These are phyloP conservation scores for Lophura swinhoii DNA, from an alignment of 2,797 vertebrate genomes.

Conservation along the genomic window DNA sequence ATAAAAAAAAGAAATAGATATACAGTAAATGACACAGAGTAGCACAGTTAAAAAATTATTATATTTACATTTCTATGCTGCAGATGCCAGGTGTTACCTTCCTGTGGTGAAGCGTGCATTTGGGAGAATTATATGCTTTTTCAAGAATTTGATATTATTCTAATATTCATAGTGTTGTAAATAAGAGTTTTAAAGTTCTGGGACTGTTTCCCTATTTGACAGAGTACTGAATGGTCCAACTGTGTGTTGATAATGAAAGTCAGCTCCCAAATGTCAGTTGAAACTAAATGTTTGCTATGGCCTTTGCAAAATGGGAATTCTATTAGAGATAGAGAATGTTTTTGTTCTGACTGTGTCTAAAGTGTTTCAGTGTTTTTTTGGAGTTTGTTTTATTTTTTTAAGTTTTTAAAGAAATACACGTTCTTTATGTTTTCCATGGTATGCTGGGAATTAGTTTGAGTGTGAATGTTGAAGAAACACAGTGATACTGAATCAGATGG, in stretches of 20 bases:
- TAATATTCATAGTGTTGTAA: slow-evolving; percentile 73
- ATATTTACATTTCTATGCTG: slow-evolving; percentile 76
- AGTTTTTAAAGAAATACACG: slow-evolving; percentile 81
- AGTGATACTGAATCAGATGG: slow-evolving; percentile 80
- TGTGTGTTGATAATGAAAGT: slow-evolving; percentile 56
- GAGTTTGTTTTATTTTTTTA: slow-evolving; percentile 62
- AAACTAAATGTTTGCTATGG: slow-evolving; percentile 65
- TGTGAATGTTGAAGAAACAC: slow-evolving; percentile 80
- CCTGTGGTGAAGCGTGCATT: slow-evolving; percentile 58
- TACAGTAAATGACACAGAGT: slow-evolving; percentile 64
- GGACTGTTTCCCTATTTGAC: slow-evolving; percentile 66
- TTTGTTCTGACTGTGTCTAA: slow-evolving; percentile 87
- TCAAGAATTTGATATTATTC: slow-evolving; percentile 73
- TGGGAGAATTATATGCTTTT: slow-evolving; percentile 69
- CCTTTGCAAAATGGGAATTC: slow-evolving; percentile 69
- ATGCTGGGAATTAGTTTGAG: slow-evolving; percentile 77
- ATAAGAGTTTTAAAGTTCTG: slow-evolving; percentile 77
- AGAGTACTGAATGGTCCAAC: slow-evolving; percentile 68
- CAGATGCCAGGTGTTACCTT: slow-evolving; percentile 69
- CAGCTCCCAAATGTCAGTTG: slow-evolving; percentile 52
- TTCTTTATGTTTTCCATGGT: slow-evolving; percentile 72
- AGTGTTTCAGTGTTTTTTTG: slow-evolving; percentile 71
- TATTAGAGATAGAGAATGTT: slow-evolving; percentile 64
- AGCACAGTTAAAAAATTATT: slow-evolving; percentile 67
- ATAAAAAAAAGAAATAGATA: slow-evolving; percentile 37